phyloP scores from a whole-genome alignment of 2,888 invertebrate species.

The Chaetogeoica ovagalla region DNA sequence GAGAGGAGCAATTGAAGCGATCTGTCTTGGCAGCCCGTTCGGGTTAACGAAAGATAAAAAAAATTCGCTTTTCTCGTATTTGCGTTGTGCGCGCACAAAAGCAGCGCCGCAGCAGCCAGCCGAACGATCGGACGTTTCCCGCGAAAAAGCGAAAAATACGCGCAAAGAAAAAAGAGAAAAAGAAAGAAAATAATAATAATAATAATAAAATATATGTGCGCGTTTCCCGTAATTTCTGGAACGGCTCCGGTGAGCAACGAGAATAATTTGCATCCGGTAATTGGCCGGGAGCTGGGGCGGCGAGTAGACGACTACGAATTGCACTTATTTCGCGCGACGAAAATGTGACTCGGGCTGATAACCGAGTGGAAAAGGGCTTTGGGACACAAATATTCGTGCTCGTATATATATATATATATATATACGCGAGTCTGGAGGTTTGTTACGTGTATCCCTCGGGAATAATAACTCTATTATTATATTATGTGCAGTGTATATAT shows the following conservation, averaged over 20 bases:
- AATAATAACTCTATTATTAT: conserved; percentile 45
- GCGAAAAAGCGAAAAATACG: background rate
- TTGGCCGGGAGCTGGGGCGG: conserved; percentile 28
- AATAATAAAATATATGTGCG: background rate
- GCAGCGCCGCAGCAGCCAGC: too few relatives aligned
- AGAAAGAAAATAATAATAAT: too few relatives aligned
- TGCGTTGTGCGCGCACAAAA: too few relatives aligned
- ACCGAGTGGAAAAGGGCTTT: conserved; percentile 28
- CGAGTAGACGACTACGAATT: conserved; percentile 42
- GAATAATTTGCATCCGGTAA: conserved; percentile 48
- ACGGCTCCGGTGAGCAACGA: background rate
- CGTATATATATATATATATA: background rate
- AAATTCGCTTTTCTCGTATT: too few relatives aligned
- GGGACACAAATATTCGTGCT: conserved; percentile 6
- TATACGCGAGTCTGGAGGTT: background rate
- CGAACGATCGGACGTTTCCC: background rate
- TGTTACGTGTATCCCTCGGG: conserved; percentile 24
- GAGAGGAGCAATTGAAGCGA: too few relatives aligned
- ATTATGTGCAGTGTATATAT: too few relatives aligned
- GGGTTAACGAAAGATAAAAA: too few relatives aligned
- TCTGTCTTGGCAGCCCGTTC: too few relatives aligned
- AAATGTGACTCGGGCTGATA: conserved; percentile 44
- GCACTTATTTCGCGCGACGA: conserved; percentile 32
- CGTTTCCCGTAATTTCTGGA: conserved; percentile 13
- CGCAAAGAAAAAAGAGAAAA: background rate